These are phyloP conservation scores for Macaria liturata DNA, from an alignment of 2,888 invertebrate genomes.

Conservation along the genomic window DNA sequence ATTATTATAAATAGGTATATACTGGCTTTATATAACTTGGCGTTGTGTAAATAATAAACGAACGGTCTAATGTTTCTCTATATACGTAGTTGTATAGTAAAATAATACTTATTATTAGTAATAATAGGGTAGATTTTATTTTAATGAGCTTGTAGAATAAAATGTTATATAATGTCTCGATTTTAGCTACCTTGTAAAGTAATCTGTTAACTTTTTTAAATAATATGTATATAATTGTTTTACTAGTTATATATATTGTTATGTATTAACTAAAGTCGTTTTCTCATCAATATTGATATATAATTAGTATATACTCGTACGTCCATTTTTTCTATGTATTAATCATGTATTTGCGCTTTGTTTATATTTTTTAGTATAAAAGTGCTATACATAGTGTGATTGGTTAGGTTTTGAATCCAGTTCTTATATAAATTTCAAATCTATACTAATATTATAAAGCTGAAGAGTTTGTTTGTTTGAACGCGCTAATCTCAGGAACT, in stretches of 20 bases:
- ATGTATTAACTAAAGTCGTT: conserved; percentile 11
- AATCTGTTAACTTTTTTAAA: conserved; percentile 32
- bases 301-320: conserved; percentile 27
- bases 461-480: too few species aligned
- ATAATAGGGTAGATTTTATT: conserved; percentile 31
- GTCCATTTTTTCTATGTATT: conserved; percentile 9
- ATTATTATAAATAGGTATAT: too few species aligned
- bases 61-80: conserved; percentile 60
- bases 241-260: conserved; percentile 18
- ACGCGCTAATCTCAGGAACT: too few species aligned
- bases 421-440: too few species aligned
- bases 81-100: conserved; percentile 52
- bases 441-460: too few species aligned
- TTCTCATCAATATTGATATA: conserved; percentile 5
- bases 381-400: too few species aligned
- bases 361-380: conserved; percentile 13
- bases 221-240: conserved; percentile 23
- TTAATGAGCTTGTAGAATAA: conserved; percentile 40
- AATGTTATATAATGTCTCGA: conserved; percentile 38
- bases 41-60: conserved; percentile 32
- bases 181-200: conserved; percentile 51
- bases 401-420: too few species aligned
- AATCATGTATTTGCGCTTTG: conserved; percentile 18
- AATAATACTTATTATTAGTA: too few species aligned
- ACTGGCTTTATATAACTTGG: not conserved